Evolutionary conservation across 2,888 invertebrate genomes (phyloP).

Genomic region (Agonopterix arenella): DNA sequence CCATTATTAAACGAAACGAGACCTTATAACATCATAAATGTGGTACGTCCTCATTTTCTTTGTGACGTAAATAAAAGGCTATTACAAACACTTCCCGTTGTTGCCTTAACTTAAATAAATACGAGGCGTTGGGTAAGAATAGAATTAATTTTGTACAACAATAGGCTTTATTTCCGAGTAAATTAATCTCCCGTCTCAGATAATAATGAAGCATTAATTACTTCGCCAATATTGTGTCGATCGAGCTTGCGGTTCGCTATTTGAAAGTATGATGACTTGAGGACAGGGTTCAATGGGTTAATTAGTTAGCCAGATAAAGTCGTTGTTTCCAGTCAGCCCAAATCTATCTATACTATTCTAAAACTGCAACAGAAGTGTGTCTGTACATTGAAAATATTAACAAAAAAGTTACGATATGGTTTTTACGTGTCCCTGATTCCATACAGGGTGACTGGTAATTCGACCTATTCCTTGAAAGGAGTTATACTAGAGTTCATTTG

Average conservation of each 20-base stretch:
- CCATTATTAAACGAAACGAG: too few species aligned
- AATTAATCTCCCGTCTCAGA: slow-evolving; percentile 6
- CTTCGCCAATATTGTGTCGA: slow-evolving; percentile 3
- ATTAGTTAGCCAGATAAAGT: too few species aligned
- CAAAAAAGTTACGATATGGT: too few species aligned
- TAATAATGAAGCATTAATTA: slow-evolving; percentile 18
- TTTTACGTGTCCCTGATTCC: too few species aligned
- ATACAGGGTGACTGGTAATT: too few species aligned
- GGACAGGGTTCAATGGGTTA: neutral
- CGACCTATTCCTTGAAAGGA: too few species aligned
- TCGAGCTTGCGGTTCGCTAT: neutral
- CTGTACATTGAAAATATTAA: too few species aligned
- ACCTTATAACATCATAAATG: too few species aligned
- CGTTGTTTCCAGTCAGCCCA: too few species aligned
- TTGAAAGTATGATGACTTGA: slow-evolving; percentile 1
- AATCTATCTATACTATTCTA: too few species aligned
- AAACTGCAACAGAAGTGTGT: too few species aligned
- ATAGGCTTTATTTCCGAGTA: slow-evolving; percentile 12
- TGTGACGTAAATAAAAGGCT: neutral
- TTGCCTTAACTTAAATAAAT: slow-evolving; percentile 5
- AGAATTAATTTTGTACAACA: slow-evolving; percentile 15
- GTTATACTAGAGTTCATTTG: too few species aligned
- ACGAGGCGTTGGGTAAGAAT: slow-evolving; percentile 5
- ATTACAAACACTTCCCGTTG: slow-evolving; percentile 2
- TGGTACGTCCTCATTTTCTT: neutral